A percentile compares a stretch with the other conserved stretches of the same genome.
Conservation (phyloP, 2,113 vertebrate species). For the Suncus etruscus region DNA sequence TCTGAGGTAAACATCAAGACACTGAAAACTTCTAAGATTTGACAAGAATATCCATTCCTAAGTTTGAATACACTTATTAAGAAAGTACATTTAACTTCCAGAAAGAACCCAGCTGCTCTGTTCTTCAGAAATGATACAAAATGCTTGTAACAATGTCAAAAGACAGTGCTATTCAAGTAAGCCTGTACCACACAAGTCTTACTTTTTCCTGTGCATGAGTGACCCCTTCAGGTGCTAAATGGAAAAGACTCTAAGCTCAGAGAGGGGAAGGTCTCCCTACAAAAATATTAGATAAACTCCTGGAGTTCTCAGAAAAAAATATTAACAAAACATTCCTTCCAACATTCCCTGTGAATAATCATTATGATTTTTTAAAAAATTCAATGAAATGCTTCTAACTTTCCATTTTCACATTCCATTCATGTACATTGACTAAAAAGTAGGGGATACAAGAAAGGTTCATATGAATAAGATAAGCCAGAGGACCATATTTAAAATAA, state of each 20-base stretch:
- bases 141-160: background rate
- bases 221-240: slow-evolving; percentile 75
- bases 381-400: background rate
- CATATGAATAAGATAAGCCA: background rate
- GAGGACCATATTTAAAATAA: background rate
- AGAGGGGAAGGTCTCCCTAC: background rate
- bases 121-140: background rate
- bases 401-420: background rate
- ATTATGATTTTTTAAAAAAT: slow-evolving; percentile 25
- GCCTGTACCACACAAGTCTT: background rate
- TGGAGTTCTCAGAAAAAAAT: slow-evolving; percentile 10
- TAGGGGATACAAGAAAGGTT: slow-evolving; percentile 24
- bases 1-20: slow-evolving; percentile 46
- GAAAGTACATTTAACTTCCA: slow-evolving; percentile 44
- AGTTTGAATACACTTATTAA: background rate
- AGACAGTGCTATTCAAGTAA: slow-evolving; percentile 32
- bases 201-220: slow-evolving; percentile 68
- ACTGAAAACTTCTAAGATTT: slow-evolving; percentile 56
- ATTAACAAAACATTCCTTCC: background rate
- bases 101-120: background rate
- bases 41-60: background rate
- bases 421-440: background rate
- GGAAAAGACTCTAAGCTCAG: slow-evolving; percentile 40
- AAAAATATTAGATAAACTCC: background rate
- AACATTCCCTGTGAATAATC: slow-evolving; percentile 27